These are phyloP conservation scores for Zhuqinia jingwanae DNA, from an alignment of 2,888 invertebrate genomes.

Conservation along the genomic window DNA sequence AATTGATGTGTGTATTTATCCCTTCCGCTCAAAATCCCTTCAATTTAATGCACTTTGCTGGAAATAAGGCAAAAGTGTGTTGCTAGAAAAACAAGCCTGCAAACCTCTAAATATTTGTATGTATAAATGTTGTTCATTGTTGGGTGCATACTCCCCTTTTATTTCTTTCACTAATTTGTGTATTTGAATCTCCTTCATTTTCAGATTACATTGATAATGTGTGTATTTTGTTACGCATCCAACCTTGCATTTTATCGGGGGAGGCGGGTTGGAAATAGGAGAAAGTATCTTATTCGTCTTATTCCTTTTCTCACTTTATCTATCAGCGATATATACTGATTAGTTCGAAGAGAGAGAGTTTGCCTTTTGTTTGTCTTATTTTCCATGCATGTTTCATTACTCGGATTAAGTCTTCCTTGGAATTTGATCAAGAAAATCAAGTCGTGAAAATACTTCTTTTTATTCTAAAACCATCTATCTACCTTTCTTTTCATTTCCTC, in stretches of 20 bases:
- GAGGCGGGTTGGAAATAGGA: not conserved
- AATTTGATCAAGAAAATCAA: not conserved
- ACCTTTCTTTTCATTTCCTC: not conserved
- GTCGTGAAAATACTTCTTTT: not conserved
- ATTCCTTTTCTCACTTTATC: not conserved
- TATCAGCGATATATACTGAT: constrained; percentile 3
- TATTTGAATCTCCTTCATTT: constrained; percentile 16
- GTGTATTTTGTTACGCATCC: constrained; percentile 36
- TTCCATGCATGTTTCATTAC: not conserved
- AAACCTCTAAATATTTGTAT: too few species aligned
- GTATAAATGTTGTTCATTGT: constrained; percentile 35
- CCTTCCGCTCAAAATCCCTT: constrained; percentile 42
- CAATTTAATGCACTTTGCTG: not conserved
- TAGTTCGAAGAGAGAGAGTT: not conserved
- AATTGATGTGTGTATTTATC: not conserved
- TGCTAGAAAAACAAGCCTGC: constrained; percentile 36
- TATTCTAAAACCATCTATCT: not conserved
- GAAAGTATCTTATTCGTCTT: not conserved
- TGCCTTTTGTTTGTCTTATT: constrained; percentile 7
- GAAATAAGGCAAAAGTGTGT: constrained; percentile 27
- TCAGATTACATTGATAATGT: constrained; percentile 43
- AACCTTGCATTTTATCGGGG: not conserved
- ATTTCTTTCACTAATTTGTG: constrained; percentile 54
- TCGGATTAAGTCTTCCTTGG: constrained; percentile 1
- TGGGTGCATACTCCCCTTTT: constrained; percentile 1